phyloP scores from a whole-genome alignment of 2,797 vertebrate genomes.

The Macropus fuliginosus region DNA sequence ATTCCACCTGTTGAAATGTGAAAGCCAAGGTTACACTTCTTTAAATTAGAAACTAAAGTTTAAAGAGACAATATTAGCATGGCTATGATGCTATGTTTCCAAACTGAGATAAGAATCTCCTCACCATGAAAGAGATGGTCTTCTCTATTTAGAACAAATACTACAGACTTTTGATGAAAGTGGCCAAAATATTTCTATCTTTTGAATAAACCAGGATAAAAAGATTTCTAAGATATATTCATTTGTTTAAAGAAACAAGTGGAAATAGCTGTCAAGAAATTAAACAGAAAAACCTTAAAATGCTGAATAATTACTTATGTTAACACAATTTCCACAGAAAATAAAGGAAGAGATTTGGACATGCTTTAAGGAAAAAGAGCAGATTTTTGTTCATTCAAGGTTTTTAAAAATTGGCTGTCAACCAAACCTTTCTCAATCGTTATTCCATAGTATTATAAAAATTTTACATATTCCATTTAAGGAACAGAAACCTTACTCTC shows the following conservation, averaged over 20 bases:
- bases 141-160: neutral
- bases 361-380: neutral
- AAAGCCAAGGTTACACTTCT: conserved; percentile 13
- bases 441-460: neutral
- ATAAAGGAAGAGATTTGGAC: neutral
- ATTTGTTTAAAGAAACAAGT: neutral
- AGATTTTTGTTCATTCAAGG: neutral
- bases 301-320: neutral
- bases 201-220: neutral
- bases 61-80: conserved; percentile 47
- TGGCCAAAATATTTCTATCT: neutral
- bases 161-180: neutral
- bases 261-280: neutral
- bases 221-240: neutral
- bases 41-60: conserved; percentile 11
- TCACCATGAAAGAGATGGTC: neutral
- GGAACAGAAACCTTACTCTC: neutral
- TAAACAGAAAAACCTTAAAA: neutral
- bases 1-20: conserved; percentile 34
- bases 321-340: neutral
- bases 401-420: neutral
- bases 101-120: neutral
- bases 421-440: neutral
- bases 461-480: neutral
- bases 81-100: neutral